Base-by-base conservation (phyloP, 2,113 vertebrate species). In the Tragelaphus scriptus region DNA sequence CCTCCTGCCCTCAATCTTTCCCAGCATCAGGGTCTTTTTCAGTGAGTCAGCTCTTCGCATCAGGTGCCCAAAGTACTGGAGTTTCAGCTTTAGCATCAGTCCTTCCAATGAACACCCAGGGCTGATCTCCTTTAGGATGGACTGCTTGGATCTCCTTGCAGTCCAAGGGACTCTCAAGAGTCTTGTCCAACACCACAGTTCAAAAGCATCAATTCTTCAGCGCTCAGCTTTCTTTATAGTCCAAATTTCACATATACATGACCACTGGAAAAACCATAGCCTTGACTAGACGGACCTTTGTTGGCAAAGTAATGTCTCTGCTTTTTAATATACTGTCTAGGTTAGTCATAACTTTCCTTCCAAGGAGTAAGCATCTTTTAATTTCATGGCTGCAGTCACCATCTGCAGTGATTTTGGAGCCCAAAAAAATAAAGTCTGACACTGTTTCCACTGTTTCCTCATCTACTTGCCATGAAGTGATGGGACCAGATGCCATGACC, bases 171-270 rank as follows among this genome's bases (percentile, higher is more conserved):
- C 55, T 56, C 55, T 56, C 55, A 9, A 56, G 55, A 23, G 32
- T 68, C 63, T n/a, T 68, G 32, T 19, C 32, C 32, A n/a, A n/a
- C 0, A n/a, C 1, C 32, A 68, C 16, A 68, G 32, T 68, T 68
- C 32, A 19, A n/a, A 68, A 68, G 2, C 63, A n/a, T 68, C 65
- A 68, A n/a, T n/a, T 68, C 65, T 68, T 68, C 2, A 0, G 4
- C 0, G 0, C 32, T 68, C 65, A 68, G 65, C 32, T n/a, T 68
- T 68, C 32, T 68, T 68, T 2, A 1, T 2, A n/a, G 8, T n/a
- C 16, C 63, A 68, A 68, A 32, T 68, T 16, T n/a, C 32, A 68
- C 63, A n/a, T 68, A n/a, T n/a, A 68, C 32, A 68, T 68, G 63
- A n/a, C 32, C 1, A n/a, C 32, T 19, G 63, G 63, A 68, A 68